phyloP scores from a whole-genome alignment of 2,797 vertebrate species.

The Todus mexicanus region DNA sequence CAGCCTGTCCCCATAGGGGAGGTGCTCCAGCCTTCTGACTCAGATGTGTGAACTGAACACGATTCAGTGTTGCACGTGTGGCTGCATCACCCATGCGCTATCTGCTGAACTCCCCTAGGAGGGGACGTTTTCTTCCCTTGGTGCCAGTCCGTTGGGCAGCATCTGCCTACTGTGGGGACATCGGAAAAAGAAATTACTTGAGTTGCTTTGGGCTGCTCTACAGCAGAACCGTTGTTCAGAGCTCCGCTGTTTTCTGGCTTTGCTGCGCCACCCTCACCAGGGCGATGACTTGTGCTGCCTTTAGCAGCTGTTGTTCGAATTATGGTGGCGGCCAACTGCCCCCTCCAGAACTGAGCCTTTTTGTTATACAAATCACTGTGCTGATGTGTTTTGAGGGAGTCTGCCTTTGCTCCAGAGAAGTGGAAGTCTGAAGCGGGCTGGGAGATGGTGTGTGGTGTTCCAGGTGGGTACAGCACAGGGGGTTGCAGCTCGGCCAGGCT shows the following conservation, averaged over 20 bases:
- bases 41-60: no score
- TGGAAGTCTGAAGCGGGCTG: neutral
- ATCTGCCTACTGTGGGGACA: neutral
- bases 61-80: neutral
- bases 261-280: neutral
- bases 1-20: no score
- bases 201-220: neutral
- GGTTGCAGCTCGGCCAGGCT: neutral
- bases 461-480: fast-evolving
- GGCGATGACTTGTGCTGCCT: neutral
- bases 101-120: neutral
- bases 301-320: neutral
- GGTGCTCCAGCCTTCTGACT: no score
- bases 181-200: neutral
- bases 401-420: neutral
- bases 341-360: neutral
- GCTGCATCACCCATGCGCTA: neutral
- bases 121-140: neutral
- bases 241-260: neutral
- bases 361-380: neutral
- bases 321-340: neutral
- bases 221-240: fast-evolving
- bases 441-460: neutral
- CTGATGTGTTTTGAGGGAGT: neutral
- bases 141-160: neutral